Base-by-base conservation (phyloP, 2,888 invertebrate species). In the Nebria salina region DNA sequence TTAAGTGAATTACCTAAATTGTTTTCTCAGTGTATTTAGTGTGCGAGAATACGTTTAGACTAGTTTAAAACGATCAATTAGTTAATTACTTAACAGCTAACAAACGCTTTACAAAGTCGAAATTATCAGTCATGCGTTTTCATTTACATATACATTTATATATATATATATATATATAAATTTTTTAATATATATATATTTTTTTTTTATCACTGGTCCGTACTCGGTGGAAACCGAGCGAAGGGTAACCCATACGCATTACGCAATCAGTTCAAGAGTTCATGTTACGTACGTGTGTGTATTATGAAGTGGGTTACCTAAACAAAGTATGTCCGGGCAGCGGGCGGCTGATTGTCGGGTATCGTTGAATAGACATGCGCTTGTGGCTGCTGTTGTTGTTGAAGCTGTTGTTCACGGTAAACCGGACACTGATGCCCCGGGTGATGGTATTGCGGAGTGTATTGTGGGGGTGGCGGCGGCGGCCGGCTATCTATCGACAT, bases 401-500 rank as follows among this genome's bases (percentile, higher is more conserved):
- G 20, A 78, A 81, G 2, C 76, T 79, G 73, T 65, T 74, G 41
- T 72, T 75, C 79, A 65, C 76, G 78, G 72, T 82, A 70, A 41
- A 15, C 73, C 13, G 72, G 77, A 43, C 78, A 77, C 43, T 43
- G 72, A 26, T 81, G 84, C 85, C 76, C 84, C 79, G 72, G 83
- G 84, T 68, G 68, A 15, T 85, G 86, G 20, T 88, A 87, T 84
- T 85, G 88, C 84, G 88, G 88, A 3, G 87, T 85, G 83, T 89
- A 89, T 83, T 88, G 88, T 83, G 88, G 87, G 42, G 74, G 74
- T 25, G 89, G 89, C 83, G 88, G 87, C 20, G 74, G 74, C 25
- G 89, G 89, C 83, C 88, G 84, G n/a, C 87, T 88, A 82, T 93
- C 93, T 85, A 93, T 93, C 83, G 93, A 93, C 89, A 93, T 92